Percentiles rank a stretch among this genome's conserved stretches.
These are phyloP conservation scores for Phoxinus phoxinus DNA, from an alignment of 2,113 vertebrate species.

Conservation along the genomic window DNA sequence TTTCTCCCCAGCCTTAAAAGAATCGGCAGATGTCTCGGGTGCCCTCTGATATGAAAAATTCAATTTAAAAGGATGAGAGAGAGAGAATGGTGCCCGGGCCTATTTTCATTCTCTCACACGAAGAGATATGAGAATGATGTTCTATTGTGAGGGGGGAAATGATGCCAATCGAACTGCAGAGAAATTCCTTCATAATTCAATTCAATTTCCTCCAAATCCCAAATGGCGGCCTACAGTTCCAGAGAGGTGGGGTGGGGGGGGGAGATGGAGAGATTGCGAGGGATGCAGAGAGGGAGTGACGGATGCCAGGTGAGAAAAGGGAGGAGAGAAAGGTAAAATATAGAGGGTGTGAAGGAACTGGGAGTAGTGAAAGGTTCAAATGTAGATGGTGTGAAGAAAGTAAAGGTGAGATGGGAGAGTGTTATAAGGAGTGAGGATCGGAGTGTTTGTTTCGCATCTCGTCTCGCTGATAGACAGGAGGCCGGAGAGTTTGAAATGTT, in stretches of 20 bases:
- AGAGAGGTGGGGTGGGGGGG: slow-evolving; percentile 50
- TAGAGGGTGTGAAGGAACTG: slow-evolving; percentile 32
- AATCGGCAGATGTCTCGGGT: slow-evolving; percentile 80
- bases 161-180: slow-evolving; percentile 80
- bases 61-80: slow-evolving; percentile 84
- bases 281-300: slow-evolving; percentile 27
- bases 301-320: slow-evolving; percentile 27
- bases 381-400: slow-evolving; percentile 53
- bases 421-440: slow-evolving; percentile 46
- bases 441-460: slow-evolving; percentile 25
- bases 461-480: slow-evolving; percentile 34
- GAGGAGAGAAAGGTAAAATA: slow-evolving; percentile 27
- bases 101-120: slow-evolving; percentile 81
- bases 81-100: slow-evolving; percentile 78
- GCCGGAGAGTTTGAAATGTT: slow-evolving; percentile 28
- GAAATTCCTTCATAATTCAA: slow-evolving; percentile 85
- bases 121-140: slow-evolving; percentile 82
- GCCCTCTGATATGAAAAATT: slow-evolving; percentile 83
- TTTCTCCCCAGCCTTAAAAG: slow-evolving; percentile 65
- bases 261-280: slow-evolving; percentile 32
- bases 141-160: slow-evolving; percentile 81
- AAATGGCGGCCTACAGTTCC: slow-evolving; percentile 73
- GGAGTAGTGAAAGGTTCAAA: slow-evolving; percentile 46
- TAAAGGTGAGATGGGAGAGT: slow-evolving; percentile 48
- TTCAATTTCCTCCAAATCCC: slow-evolving; percentile 82